Evolutionary conservation across 2,113 vertebrate species (phyloP).

Genomic region (Cyphomyrus plagiostoma): DNA sequence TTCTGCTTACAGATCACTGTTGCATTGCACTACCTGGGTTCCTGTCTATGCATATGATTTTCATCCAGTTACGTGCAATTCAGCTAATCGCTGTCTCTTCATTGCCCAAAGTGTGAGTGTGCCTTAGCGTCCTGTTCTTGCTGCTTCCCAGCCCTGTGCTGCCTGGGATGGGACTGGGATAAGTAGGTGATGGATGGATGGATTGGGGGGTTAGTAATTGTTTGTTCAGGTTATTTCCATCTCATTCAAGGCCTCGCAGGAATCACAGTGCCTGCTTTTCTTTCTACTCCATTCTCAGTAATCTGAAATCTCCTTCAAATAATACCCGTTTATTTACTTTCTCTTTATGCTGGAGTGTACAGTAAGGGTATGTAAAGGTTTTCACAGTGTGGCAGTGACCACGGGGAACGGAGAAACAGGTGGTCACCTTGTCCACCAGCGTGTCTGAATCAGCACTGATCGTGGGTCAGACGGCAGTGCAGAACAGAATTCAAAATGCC

Average conservation of each 20-base stretch:
- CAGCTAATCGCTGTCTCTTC: background rate
- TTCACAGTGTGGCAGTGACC: background rate
- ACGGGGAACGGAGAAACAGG: background rate
- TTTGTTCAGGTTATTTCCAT: background rate
- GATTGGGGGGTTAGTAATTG: background rate
- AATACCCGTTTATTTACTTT: background rate
- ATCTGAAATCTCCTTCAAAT: constrained; percentile 25
- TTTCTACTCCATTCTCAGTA: background rate
- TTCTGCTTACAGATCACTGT: background rate
- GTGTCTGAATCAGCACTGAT: background rate
- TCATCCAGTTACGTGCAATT: background rate
- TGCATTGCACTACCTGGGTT: background rate
- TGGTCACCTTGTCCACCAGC: background rate
- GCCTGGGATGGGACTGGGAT: background rate
- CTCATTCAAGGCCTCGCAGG: background rate
- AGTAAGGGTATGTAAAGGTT: background rate
- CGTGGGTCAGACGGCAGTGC: background rate
- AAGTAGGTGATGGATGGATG: background rate
- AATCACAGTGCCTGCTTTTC: background rate
- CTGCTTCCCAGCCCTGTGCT: background rate
- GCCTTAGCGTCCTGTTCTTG: background rate
- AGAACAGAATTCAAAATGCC: background rate
- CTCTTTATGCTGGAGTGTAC: background rate
- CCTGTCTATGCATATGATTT: background rate
- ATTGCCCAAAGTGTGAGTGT: background rate